Evolutionary conservation across 2,113 vertebrate genomes (phyloP), one percentile per base, ranked within the genome.

Genomic region (Pantherophis guttatus): DNA sequence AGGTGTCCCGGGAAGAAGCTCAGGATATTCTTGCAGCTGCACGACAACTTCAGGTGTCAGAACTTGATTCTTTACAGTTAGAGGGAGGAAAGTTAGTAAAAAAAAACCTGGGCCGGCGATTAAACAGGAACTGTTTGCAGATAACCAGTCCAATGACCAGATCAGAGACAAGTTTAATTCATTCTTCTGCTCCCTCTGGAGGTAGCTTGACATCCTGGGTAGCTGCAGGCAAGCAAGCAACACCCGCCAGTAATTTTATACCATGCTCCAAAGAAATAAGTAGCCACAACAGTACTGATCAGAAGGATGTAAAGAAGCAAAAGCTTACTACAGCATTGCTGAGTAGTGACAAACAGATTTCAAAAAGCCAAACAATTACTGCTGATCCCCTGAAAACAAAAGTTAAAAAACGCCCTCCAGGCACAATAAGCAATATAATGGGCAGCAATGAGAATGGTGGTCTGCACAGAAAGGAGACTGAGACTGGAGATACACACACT

Each of bases 1-100:
- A 98, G 92, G 97, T 97, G 3, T 97, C 98, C 0, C 50, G 50
- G 19, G 92, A 95, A 0, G 98, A 99, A 94, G 97, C 96, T 70
- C 97, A 97, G 3, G 98, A 99, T 6, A 96, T 99, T 62, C 96
- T 98, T 94, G 97, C 97, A 0, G 98, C 98, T 0, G 98, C 98
- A 12, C 96, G 96, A 88, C 96, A 59, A 92, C 98, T 99, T 91
- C 98, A 98, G 0, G 93, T 99, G 19, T 95, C 96, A 0, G 97
- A 96, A 87, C 97, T 99, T 0, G 97, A 98, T 92, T 97, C 97
- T 0, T 96, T 98, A 91, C 97, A 98, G 93, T 94, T 98, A 15
- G 95, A 90, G 87, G 97, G 96, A 1, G 97, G 97, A 0, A 97
- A 97, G 26, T 92, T 98, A 90, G 97, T 98, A 15, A 96, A 96